These are phyloP conservation scores for Catostomus latipinnis DNA, from an alignment of 2,797 vertebrate species.

Conservation along the genomic window DNA sequence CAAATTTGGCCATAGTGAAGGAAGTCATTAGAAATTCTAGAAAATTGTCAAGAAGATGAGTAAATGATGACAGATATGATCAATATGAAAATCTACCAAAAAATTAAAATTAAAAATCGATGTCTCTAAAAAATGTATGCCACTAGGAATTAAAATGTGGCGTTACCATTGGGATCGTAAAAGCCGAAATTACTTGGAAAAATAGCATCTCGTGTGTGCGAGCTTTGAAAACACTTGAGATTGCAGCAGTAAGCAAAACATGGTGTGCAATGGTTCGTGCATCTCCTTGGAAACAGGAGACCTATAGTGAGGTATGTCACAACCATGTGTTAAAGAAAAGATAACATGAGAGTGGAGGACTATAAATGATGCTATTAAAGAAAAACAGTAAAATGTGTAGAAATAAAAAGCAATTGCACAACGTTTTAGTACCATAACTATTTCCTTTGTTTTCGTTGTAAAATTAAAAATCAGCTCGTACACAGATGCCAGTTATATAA, in stretches of 20 bases:
- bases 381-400: background rate
- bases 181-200: slow-evolving; percentile 18
- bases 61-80: background rate
- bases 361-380: background rate
- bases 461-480: too few relatives aligned
- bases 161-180: background rate
- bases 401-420: background rate
- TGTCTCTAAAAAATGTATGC: background rate
- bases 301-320: slow-evolving; percentile 22
- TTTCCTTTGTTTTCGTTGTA: too few relatives aligned
- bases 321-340: slow-evolving; percentile 11
- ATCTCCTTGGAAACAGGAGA: slow-evolving; percentile 48
- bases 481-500: too few relatives aligned
- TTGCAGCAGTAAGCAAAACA: slow-evolving; percentile 30
- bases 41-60: background rate
- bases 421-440: too few relatives aligned
- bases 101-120: background rate
- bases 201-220: background rate
- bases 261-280: background rate
- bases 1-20: background rate
- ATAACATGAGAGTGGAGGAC: background rate
- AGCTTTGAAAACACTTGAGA: slow-evolving; percentile 20
- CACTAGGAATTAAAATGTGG: background rate
- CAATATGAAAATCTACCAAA: background rate
- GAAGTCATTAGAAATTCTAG: background rate